Evolutionary conservation across 2,888 invertebrate genomes (phyloP).

Genomic region (Campoplex nolae): DNA sequence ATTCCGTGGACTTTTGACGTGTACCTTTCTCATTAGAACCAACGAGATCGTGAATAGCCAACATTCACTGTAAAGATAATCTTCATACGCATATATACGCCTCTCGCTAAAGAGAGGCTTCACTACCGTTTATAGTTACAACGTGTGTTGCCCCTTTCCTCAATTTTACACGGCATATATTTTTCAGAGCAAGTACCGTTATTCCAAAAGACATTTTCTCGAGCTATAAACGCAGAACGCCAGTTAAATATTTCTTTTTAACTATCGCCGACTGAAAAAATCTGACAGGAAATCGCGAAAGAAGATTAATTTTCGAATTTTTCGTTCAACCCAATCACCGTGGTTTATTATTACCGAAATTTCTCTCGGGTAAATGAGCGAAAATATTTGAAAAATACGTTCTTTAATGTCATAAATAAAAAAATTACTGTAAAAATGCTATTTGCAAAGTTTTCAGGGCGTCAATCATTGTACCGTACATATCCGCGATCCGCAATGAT

Average conservation of each 20-base stretch:
- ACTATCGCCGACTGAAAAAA: not conserved
- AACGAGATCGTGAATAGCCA: slow-evolving; percentile 7
- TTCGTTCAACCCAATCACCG: not conserved
- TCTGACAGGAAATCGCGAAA: not conserved
- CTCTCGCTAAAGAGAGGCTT: not conserved
- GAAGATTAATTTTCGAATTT: not conserved
- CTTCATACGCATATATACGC: not conserved
- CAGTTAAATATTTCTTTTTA: not conserved
- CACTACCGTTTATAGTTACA: slow-evolving; percentile 40
- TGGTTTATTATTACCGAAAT: not conserved
- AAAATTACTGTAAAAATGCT: not conserved
- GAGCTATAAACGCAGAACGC: not conserved
- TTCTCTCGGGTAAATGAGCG: not conserved
- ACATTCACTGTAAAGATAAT: not conserved
- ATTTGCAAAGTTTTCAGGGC: not conserved
- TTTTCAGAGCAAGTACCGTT: slow-evolving; percentile 41
- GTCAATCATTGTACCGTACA: too few species aligned
- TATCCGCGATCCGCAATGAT: not conserved
- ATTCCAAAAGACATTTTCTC: not conserved
- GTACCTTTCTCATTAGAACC: slow-evolving; percentile 20
- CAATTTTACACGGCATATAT: slow-evolving; percentile 30
- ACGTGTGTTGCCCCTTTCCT: slow-evolving; percentile 10
- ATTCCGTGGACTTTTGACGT: not conserved
- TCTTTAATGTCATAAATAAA: not conserved
- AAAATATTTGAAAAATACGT: not conserved